Percentiles rank a stretch among this genome's conserved stretches.
phyloP scores from a whole-genome alignment of 2,888 invertebrate genomes.

The Cephus rjabovi region DNA sequence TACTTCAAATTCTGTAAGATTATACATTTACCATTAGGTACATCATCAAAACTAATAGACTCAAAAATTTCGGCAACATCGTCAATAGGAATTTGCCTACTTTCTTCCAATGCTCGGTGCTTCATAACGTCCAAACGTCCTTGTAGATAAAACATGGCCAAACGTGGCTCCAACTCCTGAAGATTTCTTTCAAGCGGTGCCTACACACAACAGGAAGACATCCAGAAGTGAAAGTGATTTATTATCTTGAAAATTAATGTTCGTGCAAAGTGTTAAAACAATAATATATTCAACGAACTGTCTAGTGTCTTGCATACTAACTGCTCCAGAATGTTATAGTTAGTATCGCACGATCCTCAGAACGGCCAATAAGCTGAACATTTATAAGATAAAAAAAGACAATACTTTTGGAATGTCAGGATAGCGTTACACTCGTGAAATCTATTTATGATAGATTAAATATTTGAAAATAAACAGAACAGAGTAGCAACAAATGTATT shows the following conservation, averaged over 20 bases:
- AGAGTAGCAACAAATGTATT: no score
- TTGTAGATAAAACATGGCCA: not conserved
- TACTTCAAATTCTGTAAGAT: not conserved
- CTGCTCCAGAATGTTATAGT: not conserved
- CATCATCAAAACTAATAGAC: conserved; percentile 69
- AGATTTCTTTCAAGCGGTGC: not conserved
- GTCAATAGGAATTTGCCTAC: conserved; percentile 61
- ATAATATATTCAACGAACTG: not conserved
- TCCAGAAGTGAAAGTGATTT: not conserved
- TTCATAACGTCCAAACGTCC: not conserved
- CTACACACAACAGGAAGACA: not conserved
- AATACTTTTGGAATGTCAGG: not conserved
- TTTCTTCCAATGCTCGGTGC: conserved; percentile 49
- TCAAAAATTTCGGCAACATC: conserved; percentile 66
- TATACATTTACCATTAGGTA: conserved; percentile 63
- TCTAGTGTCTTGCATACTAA: not conserved
- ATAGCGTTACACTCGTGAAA: not conserved
- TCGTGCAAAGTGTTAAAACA: not conserved
- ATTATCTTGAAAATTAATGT: not conserved
- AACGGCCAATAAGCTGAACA: not conserved
- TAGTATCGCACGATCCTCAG: not conserved
- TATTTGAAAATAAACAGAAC: no score
- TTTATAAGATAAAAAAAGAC: not conserved
- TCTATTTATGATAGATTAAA: not conserved
- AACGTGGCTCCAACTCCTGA: not conserved